These are phyloP conservation scores for Spondyliosoma cantharus DNA, from an alignment of 2,797 vertebrate genomes.

Conservation along the genomic window DNA sequence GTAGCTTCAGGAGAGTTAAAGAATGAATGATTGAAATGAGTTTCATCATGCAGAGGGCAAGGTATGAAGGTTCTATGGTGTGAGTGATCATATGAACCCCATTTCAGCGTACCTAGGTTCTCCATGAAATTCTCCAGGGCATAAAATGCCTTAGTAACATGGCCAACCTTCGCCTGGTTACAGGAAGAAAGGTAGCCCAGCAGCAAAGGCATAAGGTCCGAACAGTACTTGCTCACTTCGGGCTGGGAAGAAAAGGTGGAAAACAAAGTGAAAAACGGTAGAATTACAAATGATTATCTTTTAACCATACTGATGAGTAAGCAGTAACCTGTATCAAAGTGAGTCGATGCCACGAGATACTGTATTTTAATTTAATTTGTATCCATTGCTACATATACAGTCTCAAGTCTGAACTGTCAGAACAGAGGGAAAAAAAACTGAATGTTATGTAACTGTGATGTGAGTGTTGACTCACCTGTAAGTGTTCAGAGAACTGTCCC, in stretches of 20 bases:
- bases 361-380: not conserved
- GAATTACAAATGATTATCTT: not conserved
- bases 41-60: no score
- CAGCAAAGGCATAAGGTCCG: conserved; percentile 90
- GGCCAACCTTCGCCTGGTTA: conserved; percentile 83
- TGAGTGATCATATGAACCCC: not conserved
- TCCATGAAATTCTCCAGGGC: conserved; percentile 94
- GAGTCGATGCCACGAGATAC: not conserved
- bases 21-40: no score
- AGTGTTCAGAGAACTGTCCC: conserved; percentile 92
- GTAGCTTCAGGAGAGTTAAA: not conserved
- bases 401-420: not conserved
- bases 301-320: not conserved
- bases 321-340: not conserved
- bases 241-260: conserved; percentile 79
- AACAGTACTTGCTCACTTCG: conserved; percentile 88
- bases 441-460: not conserved
- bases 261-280: not conserved
- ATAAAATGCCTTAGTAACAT: conserved; percentile 92
- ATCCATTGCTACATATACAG: not conserved
- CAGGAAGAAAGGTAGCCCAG: conserved; percentile 88
- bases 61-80: not conserved
- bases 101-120: conserved; percentile 86
- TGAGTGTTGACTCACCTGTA: conserved; percentile 86
- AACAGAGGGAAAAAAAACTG: not conserved